Evolutionary conservation across 2,113 vertebrate genomes (phyloP).

Genomic region (Steatornis caripensis): DNA sequence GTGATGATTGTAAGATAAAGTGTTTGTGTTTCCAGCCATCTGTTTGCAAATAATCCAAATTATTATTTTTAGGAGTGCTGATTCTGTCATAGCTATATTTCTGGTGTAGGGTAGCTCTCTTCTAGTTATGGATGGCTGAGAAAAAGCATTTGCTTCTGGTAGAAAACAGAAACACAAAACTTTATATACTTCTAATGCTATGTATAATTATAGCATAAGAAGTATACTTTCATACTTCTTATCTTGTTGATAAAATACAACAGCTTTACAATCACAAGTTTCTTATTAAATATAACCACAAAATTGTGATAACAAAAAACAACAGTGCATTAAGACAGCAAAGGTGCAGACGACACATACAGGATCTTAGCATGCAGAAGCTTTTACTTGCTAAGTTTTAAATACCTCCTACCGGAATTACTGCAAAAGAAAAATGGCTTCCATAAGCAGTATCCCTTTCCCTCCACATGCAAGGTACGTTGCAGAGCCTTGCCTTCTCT

Average conservation of each 20-base stretch:
- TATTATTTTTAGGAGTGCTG: constrained; percentile 17
- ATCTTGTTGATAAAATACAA: not conserved
- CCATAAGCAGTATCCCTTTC: not conserved
- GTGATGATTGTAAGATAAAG: constrained; percentile 30
- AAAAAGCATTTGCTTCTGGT: not conserved
- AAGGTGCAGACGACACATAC: not conserved
- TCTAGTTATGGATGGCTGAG: not conserved
- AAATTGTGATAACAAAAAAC: not conserved
- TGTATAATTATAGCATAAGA: too few relatives aligned
- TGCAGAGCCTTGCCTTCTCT: not conserved
- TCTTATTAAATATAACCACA: not conserved
- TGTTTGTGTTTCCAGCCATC: constrained; percentile 43
- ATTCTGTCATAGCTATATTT: not conserved
- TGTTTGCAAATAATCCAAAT: constrained; percentile 59
- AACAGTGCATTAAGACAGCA: not conserved
- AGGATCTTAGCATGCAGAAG: not conserved
- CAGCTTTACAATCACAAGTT: not conserved
- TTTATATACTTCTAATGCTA: not conserved
- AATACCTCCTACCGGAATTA: not conserved
- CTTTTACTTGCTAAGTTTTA: not conserved
- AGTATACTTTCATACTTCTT: too few relatives aligned
- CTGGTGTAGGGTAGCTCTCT: not conserved
- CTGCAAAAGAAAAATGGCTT: not conserved
- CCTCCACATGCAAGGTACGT: not conserved
- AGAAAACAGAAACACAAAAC: not conserved